phyloP scores from a whole-genome alignment of 2,888 invertebrate genomes.

The Andrena chrysosceles region DNA sequence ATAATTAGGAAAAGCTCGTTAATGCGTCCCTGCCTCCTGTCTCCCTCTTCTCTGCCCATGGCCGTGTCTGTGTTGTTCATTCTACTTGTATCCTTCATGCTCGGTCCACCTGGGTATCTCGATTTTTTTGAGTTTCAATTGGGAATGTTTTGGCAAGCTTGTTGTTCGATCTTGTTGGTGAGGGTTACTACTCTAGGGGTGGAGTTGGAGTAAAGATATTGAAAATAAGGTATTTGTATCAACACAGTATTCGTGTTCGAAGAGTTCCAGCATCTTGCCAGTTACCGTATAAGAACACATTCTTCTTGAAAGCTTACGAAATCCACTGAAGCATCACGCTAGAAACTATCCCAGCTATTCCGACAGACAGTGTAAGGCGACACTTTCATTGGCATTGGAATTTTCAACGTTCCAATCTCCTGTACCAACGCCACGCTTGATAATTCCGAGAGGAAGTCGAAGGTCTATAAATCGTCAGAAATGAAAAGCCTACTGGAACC shows the following conservation, averaged over 20 bases:
- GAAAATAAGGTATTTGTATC: too few relatives aligned
- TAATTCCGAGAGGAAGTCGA: neutral
- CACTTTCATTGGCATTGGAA: conserved; percentile 4
- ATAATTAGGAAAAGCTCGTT: conserved; percentile 84
- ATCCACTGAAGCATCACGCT: neutral
- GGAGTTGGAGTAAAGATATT: too few relatives aligned
- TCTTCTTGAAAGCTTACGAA: neutral
- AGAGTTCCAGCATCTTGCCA: neutral
- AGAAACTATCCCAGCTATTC: neutral
- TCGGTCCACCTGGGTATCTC: too few relatives aligned
- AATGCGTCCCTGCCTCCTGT: conserved; percentile 75
- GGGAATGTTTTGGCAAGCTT: too few relatives aligned
- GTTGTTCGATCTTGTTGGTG: too few relatives aligned
- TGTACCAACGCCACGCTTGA: neutral
- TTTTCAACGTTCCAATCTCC: neutral
- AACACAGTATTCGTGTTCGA: neutral
- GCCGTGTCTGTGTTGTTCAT: neutral
- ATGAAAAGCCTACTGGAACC: conserved; percentile 2
- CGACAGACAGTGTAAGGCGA: neutral
- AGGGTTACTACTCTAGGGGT: too few relatives aligned
- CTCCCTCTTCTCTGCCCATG: conserved; percentile 13
- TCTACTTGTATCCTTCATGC: neutral
- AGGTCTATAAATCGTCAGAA: conserved; percentile 6
- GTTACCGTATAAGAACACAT: neutral
- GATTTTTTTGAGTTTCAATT: too few relatives aligned